Evolutionary conservation across 2,888 invertebrate genomes (phyloP), one percentile per base, ranked within the genome.

Genomic region (Archaeoteleia sp.): DNA sequence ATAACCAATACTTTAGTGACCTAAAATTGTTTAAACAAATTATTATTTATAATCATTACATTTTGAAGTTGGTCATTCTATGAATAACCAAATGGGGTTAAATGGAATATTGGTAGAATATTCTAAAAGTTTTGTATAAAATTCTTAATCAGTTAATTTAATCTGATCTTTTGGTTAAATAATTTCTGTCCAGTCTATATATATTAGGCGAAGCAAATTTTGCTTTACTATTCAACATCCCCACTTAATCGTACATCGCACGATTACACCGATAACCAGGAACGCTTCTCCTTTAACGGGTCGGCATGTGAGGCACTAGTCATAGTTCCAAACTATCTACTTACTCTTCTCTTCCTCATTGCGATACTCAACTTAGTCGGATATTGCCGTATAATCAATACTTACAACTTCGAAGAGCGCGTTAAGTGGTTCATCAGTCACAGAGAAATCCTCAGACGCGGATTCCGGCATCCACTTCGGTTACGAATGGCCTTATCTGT

Each of bases 401-500:
- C 61, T 65, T 60, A 61, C 57, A 62, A 67, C 57, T 58, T 54
- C 40, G 61, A 71, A 49, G 55, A 62, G 58, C 62, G 46, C 46
- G 62, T 54, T 60, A 71, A 71, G 71, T 71, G 62, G 51, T 66
- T 71, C 71, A 71, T 71, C 67, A 67, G 60, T 70, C 70, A 63
- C 54, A 2, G 17, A 20, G 29, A 55, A 69, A 69, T 61, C 51
- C 45, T 57, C 34, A 51, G 1, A 23, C 60, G 54, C 42, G 53
- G 37, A 71, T 65, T 61, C 40, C 46, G 46, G 15, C 49, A 53
- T 12, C 17, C 53, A 13, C 49, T 27, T 57, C 55, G 32, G 51
- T 53, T 57, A 61, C 57, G 57, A 53, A 62, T 70, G 35, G 49
- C 54, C 61, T 40, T 49, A 66, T 70, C 49, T 29, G 45, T 70